These are phyloP conservation scores for Watsonalla cultraria DNA, from an alignment of 2,888 invertebrate species.

Conservation along the genomic window DNA sequence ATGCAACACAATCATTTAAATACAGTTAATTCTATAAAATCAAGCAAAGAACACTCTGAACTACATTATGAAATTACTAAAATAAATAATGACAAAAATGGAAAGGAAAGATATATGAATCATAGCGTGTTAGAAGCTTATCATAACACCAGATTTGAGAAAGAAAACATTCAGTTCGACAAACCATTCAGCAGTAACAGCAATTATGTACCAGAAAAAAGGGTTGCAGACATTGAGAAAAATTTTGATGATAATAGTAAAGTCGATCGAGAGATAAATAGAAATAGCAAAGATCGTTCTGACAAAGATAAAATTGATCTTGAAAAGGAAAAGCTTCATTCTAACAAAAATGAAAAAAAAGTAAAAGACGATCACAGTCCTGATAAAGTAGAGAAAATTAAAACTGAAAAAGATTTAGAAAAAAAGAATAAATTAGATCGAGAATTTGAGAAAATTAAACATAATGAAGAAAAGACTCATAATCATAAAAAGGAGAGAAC, in stretches of 20 bases:
- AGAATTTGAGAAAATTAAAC: conserved; percentile 50
- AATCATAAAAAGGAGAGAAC: conserved; percentile 69
- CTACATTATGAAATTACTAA: conserved; percentile 31
- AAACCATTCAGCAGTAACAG: conserved; percentile 33
- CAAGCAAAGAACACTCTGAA: conserved; percentile 39
- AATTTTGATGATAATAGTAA: conserved; percentile 56
- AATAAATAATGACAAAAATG: conserved; percentile 35
- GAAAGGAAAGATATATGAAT: conserved; percentile 41
- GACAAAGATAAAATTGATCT: conserved; percentile 63
- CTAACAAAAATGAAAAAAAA: conserved; percentile 44
- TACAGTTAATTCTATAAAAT: conserved; percentile 41
- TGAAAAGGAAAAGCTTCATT: conserved; percentile 55
- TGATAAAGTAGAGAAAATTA: conserved; percentile 43
- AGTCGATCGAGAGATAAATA: conserved; percentile 60
- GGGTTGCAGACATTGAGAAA: conserved; percentile 50
- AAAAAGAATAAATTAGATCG: conserved; percentile 47
- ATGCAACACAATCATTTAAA: conserved; percentile 42
- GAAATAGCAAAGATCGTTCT: conserved; percentile 49
- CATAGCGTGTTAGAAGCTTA: conserved; percentile 32
- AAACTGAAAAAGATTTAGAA: conserved; percentile 46
- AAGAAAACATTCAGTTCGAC: conserved; percentile 70
- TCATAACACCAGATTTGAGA: conserved; percentile 48
- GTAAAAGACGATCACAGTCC: conserved; percentile 32
- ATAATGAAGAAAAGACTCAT: conserved; percentile 63
- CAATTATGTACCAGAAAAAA: conserved; percentile 37